Base-by-base conservation (phyloP, 2,797 vertebrate species). In the Acrossocheilus fasciatus region DNA sequence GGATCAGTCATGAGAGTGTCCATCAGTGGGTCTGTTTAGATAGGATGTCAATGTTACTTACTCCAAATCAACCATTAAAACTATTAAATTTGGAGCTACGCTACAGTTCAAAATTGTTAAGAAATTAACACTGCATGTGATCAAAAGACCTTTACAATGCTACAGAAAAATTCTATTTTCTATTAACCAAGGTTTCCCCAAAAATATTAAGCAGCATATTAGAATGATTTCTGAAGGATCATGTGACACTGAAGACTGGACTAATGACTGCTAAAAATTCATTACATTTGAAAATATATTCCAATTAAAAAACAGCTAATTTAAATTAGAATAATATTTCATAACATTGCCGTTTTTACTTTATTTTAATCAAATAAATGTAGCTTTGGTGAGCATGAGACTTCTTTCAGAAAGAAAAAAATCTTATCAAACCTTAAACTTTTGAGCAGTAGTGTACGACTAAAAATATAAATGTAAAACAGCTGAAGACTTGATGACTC, bases 1-100 rank as follows among this genome's bases (percentile, higher is more conserved):
- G 98, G 98, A 91, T 99, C 98, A 0, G 95, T 97, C 98, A 99
- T 99, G 88, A 99, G 95, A 0, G 98, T 99, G 94, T 99, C 98
- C 98, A 99, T 99, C 86, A 99, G 95, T 0, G 98, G 98, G 92
- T 99, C 98, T 99, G 91, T 66, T 77, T 7, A 62, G 66, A 23
- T 12, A 74, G 30, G 23, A 81, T 5, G 11, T 52, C 59, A 89
- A 39, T 78, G 75, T 30, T 43, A 88, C 9, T 74, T 54, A 36
- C 80, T 72, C 34, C 41, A 52, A 30, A 66, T 9, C 47, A 30
- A 20, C 73, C 52, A n/a, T 30, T 23, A n/a, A 23, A 30, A 20
- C 17, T 20, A 26, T 23, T n/a, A 41, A 1, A 41, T 62, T 57
- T 41, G 36, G 41, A 39, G 20, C 34, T 41, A 59, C 15, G 30